Percentiles rank a stretch among this genome's conserved stretches.
Evolutionary conservation across 64 coral and sea anemone species (phyloP).

Genomic region (Trachythela sp.): DNA sequence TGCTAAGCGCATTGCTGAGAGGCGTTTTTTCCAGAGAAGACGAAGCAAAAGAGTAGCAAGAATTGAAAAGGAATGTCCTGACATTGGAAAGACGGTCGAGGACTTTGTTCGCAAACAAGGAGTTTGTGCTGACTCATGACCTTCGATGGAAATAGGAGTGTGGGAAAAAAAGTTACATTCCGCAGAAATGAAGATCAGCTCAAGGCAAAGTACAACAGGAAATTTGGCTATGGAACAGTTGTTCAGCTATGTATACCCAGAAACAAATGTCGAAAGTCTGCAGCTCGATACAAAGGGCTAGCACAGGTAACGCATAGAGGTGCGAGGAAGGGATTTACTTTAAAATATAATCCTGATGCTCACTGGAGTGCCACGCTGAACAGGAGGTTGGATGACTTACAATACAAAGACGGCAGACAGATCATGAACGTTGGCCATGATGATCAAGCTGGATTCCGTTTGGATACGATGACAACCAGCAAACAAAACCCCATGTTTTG

Average conservation of each 20-base stretch:
- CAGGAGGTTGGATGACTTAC: neutral
- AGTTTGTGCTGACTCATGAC: conserved; percentile 5
- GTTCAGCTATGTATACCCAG: conserved; percentile 19
- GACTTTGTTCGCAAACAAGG: neutral
- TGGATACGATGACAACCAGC: conserved; percentile 16
- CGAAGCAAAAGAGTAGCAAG: neutral
- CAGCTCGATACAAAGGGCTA: neutral
- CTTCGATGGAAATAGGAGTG: neutral
- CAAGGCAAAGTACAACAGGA: neutral
- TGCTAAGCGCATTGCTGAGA: neutral
- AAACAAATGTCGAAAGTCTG: neutral
- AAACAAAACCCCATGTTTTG: neutral
- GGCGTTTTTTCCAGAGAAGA: neutral
- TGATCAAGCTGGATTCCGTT: conserved; percentile 10
- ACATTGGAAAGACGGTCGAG: conserved; percentile 4
- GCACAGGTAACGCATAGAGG: conserved; percentile 4
- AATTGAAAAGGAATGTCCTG: conserved; percentile 22
- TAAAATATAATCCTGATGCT: neutral
- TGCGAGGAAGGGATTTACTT: conserved; percentile 13
- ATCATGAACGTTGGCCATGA: conserved; percentile 10
- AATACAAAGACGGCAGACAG: conserved; percentile 7
- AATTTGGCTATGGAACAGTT: neutral
- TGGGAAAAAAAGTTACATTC: conserved; percentile 7
- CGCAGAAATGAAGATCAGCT: neutral
- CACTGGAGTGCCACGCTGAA: neutral